Conservation (phyloP, 2,888 invertebrate genomes). For the Cataglyphis rosenhaueri region DNA sequence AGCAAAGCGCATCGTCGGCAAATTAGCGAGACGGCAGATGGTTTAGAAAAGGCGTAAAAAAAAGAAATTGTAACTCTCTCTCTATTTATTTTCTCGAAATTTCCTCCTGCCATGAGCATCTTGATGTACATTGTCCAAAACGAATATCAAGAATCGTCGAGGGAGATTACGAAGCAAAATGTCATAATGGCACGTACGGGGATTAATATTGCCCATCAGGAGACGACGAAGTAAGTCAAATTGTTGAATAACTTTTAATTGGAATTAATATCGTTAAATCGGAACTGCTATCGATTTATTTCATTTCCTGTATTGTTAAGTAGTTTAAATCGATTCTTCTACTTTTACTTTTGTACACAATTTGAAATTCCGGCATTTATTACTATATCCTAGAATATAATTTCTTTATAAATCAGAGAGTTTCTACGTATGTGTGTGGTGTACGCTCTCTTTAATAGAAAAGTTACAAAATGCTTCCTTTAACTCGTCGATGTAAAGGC, state of each 20-base stretch:
- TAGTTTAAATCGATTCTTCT: background rate
- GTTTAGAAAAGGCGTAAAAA: constrained; percentile 12
- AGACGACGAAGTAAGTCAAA: constrained; percentile 45
- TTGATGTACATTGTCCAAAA: constrained; percentile 35
- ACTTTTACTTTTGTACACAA: background rate
- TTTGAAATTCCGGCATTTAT: background rate
- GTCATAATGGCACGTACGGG: constrained; percentile 39
- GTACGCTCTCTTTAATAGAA: background rate
- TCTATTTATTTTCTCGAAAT: constrained; percentile 1
- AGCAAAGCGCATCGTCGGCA: constrained; percentile 5
- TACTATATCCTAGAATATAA: background rate
- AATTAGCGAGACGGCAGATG: background rate
- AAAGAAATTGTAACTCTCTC: background rate
- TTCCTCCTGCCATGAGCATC: constrained; percentile 19
- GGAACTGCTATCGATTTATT: background rate
- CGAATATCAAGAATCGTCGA: constrained; percentile 1
- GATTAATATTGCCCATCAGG: constrained; percentile 22
- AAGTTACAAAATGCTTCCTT: background rate
- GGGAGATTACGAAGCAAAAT: constrained; percentile 13
- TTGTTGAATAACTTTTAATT: background rate
- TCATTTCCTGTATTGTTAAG: background rate
- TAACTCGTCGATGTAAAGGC: background rate
- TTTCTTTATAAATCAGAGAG: background rate
- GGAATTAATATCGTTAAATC: background rate
- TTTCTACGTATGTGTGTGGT: too few relatives aligned